Conservation (phyloP, 2,113 vertebrate species). For the Pomatostomus ruficeps region DNA sequence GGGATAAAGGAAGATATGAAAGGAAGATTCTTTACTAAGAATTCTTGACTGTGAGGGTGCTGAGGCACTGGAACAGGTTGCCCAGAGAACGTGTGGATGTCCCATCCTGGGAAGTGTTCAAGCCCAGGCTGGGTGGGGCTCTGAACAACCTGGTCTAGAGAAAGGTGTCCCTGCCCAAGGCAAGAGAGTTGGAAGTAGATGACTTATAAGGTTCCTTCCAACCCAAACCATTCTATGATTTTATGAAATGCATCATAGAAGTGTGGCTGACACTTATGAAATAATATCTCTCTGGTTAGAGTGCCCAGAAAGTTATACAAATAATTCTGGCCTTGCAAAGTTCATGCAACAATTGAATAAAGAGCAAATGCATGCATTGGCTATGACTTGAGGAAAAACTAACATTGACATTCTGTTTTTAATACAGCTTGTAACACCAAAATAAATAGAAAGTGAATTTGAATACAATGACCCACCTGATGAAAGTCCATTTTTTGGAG, state of each 20-base stretch:
- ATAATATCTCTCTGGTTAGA: not conserved
- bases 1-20: not conserved
- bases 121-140: not conserved
- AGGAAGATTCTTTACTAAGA: not conserved
- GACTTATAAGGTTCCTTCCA: not conserved
- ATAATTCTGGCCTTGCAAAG: not conserved
- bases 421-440: not conserved
- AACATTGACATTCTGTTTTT: not conserved
- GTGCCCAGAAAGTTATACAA: not conserved
- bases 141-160: rapidly evolving
- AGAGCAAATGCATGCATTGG: not conserved
- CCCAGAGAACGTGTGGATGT: not conserved
- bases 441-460: not conserved
- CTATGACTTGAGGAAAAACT: not conserved
- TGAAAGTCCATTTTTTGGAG: not conserved
- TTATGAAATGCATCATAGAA: not conserved
- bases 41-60: not conserved
- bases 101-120: not conserved
- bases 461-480: not conserved
- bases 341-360: not conserved
- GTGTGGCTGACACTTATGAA: not conserved
- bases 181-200: not conserved
- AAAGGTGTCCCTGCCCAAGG: not conserved
- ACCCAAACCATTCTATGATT: not conserved
- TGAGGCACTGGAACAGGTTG: not conserved